Evolutionary conservation across 2,888 invertebrate genomes (phyloP), one percentile per base, ranked within the genome.

Genomic region (Dysmachus trigonus): DNA sequence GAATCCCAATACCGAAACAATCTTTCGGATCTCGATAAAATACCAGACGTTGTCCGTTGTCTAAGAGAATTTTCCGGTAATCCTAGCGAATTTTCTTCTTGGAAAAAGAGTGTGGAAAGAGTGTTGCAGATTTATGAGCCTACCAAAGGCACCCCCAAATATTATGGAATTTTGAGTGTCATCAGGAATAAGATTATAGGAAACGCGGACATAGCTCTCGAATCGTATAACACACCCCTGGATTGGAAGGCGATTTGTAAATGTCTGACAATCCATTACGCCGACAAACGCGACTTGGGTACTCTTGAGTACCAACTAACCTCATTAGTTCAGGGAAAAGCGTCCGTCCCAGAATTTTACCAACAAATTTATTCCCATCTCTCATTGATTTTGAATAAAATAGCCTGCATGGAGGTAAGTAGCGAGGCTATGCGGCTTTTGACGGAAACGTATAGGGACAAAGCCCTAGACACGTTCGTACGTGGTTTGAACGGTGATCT

Each of bases 391-490:
- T 35, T 88, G 5, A 87, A 87, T 31, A 88, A 88, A 84, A 72
- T 88, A 10, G 72, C 77, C 6, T 87, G 86, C 18, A 86, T 88
- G 83, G 85, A 88, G 8, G 71, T 87, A 8, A 86, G 87, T 8
- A 15, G 18, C 5, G 88, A 89, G 33, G 30, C 88, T n/a, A 35
- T 88, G 6, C 30, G 85, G 0, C 41, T 88, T 6, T 41, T 88
- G 10, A 88, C 87, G 1, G 22, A 85, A 35, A 85, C 88, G 1
- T 88, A 88, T 73, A 53, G 88, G 30, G 86, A 87, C 71, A 89
- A 88, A 82, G 88, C 89, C 1, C 77, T 89, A 6, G 88, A 89
- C 77, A 88, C 88, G 1, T 88, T 88, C 35, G 77, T 88, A 22
- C 79, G 88, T 31, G 88, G 88, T 15, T 87, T 88, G 15, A 88